Evolutionary conservation across 2,888 invertebrate genomes (phyloP).

Genomic region (Melipona bicolor): DNA sequence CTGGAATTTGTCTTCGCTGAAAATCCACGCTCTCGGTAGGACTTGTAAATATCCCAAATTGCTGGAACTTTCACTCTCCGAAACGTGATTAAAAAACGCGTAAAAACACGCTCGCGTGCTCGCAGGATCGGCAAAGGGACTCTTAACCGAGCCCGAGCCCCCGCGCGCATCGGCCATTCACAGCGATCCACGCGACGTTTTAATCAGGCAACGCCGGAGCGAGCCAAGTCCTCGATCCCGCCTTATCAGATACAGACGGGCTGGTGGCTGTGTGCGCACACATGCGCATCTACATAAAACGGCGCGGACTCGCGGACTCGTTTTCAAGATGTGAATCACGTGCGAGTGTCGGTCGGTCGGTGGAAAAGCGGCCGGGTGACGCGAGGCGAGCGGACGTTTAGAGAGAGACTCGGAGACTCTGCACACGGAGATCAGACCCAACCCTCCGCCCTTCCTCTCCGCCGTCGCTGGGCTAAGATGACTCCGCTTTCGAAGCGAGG

Average conservation of each 20-base stretch:
- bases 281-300: background rate
- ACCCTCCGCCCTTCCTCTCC: slow-evolving; percentile 39
- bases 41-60: no score
- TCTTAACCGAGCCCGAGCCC: no score
- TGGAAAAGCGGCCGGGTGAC: slow-evolving; percentile 27
- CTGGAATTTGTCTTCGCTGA: no score
- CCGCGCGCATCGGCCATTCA: background rate
- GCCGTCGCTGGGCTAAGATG: slow-evolving; percentile 49
- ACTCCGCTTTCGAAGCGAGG: slow-evolving; percentile 56
- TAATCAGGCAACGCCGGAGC: slow-evolving; percentile 10
- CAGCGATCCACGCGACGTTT: background rate
- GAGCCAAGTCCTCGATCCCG: background rate
- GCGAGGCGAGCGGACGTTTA: slow-evolving; percentile 58
- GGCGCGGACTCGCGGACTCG: background rate
- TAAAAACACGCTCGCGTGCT: no score
- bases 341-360: slow-evolving; percentile 30
- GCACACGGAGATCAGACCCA: slow-evolving; percentile 61
- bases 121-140: no score
- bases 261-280: no score
- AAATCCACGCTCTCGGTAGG: no score
- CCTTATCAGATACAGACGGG: slow-evolving; percentile 28
- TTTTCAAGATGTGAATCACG: slow-evolving; percentile 52
- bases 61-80: no score
- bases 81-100: no score
- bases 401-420: slow-evolving; percentile 45